Evolutionary conservation across 1,140 invertebrate species (phyloP), one percentile per base, ranked within the genome.

Genomic region (Augochlora pura): DNA sequence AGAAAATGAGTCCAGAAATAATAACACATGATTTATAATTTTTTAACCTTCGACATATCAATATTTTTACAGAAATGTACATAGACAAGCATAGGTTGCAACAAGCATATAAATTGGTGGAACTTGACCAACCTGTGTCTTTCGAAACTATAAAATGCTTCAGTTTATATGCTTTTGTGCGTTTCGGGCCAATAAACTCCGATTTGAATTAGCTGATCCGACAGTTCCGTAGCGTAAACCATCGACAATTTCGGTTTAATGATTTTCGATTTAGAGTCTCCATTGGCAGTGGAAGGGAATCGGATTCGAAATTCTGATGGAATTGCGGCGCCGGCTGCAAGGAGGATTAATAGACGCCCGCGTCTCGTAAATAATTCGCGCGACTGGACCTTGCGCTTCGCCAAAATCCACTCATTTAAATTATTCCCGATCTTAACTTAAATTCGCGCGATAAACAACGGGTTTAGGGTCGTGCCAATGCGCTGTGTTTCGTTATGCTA

Each of bases 201-300:
- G 54, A n/a, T 2, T n/a, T 5, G 54, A 57, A 57, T 57, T 9
- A n/a, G 6, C 21, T 9, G 54, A 57, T n/a, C 54, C 21, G n/a
- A n/a, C 5, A 5, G n/a, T n/a, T 9, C 8, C 6, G 18, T 7
- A 6, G 54, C 6, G 54, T n/a, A 57, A 57, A 57, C 54, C n/a
- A 52, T 57, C 66, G 69, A 78, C 70, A 77, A 78, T 78, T 72
- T 73, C 64, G 49, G 52, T 27, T 81, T 71, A 71, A 78, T 39
- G 75, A 72, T 60, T 57, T 71, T 67, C 64, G 54, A 72, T 79
- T 73, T 79, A 46, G 75, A 69, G 25, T 25, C 64, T 49, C 18
- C 25, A 32, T 32, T 54, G 66, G 66, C 49, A 68, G 49, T 23
- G 66, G 66, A 68, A 14, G 7, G 9, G 54, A n/a, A 14, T 25